Conservation (phyloP, 2,888 invertebrate species). For the Lasioglossum oenotherae region DNA sequence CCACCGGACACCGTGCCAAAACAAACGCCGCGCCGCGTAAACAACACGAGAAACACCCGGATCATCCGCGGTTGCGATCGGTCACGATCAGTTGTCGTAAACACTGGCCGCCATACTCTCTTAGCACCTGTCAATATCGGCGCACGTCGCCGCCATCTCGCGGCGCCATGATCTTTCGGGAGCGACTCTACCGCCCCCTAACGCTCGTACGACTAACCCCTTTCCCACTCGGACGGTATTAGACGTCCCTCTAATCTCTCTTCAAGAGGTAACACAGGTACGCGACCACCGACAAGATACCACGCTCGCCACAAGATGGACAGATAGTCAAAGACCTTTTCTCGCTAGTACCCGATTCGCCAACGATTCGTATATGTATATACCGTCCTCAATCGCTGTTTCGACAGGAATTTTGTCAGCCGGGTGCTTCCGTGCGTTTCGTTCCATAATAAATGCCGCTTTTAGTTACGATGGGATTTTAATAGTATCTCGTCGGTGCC, state of each 20-base stretch:
- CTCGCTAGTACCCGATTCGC: no score
- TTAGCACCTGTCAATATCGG: constrained; percentile 80
- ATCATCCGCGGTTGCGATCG: constrained; percentile 68
- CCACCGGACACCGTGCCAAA: constrained; percentile 12
- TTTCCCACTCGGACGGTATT: background rate
- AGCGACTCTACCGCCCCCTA: background rate
- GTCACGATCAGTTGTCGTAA: constrained; percentile 82
- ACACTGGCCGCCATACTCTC: constrained; percentile 82
- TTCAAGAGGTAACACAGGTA: no score
- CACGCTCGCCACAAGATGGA: no score
- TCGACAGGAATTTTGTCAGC: no score
- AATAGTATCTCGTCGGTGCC: no score
- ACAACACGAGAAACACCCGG: constrained; percentile 55
- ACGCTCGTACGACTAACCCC: background rate
- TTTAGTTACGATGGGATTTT: no score
- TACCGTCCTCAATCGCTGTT: no score
- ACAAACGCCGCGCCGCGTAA: constrained; percentile 29
- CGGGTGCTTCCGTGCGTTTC: no score
- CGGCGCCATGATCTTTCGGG: background rate
- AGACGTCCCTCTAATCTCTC: background rate
- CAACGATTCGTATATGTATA: no score
- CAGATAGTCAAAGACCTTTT: no score
- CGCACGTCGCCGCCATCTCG: constrained; percentile 69
- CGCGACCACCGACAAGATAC: no score
- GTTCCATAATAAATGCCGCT: no score